Evolutionary conservation across 2,113 vertebrate genomes (phyloP), one percentile per base, ranked within the genome.

Genomic region (Nothobranchius kuhntae): DNA sequence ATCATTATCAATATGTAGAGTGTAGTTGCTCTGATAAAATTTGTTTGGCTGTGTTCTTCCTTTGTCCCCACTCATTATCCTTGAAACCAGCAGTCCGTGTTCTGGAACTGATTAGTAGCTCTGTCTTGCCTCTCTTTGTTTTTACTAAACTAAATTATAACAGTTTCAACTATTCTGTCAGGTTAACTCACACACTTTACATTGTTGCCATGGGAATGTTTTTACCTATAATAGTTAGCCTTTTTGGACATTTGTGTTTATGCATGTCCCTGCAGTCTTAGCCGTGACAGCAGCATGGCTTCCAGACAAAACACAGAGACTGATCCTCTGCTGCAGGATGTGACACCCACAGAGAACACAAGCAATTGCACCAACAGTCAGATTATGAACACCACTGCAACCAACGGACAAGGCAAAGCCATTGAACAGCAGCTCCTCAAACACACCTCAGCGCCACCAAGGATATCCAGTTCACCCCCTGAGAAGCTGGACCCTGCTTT

Each of bases 301-400:
- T 97, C 96, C 90, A 96, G 96, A 90, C 96, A 96, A 90, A 96
- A 98, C 80, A 96, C 96, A 42, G 96, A 95, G 90, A 95, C 93
- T 0, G 96, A 98, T 80, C 93, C 94, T 0, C 96, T 95, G 90
- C 96, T 97, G 71, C 92, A 77, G 68, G 82, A 86, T 38, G 93
- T 91, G 53, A 85, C 94, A 66, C 93, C 93, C 3, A 94, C 94
- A 81, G 92, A 93, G 63, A 95, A 95, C 75, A 93, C 92, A 1
- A 91, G 93, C 87, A 95, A 94, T 65, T 93, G 94, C 86, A 94
- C 93, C 68, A 81, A 85, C 73, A 95, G 93, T 86, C 93, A 95
- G 13, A 90, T 92, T 2, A 63, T 59, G 45, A 95, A 96, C 81
- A 89, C 93, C 75, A 93, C 93, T 77, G 83, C 87, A 0, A 90